These are phyloP conservation scores for Tubiluchus corallicola DNA, from an alignment of 2,888 invertebrate species.

Conservation along the genomic window DNA sequence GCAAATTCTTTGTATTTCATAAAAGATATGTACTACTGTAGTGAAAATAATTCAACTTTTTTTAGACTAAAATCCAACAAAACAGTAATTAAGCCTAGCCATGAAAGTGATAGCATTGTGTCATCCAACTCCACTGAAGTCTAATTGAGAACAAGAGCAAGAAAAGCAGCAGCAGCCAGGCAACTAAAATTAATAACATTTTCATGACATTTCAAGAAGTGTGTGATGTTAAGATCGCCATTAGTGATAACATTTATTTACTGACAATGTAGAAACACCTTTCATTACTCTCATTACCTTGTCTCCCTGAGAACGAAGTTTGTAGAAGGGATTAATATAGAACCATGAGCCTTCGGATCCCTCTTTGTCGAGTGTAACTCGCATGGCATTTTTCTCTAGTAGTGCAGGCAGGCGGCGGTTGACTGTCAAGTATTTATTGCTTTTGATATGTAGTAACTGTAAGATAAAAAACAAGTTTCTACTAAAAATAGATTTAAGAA, in stretches of 20 bases:
- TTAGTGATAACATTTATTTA: not conserved
- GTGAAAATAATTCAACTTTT: too few species aligned
- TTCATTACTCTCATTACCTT: constrained; percentile 41
- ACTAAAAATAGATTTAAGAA: too few species aligned
- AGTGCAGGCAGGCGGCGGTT: constrained; percentile 91
- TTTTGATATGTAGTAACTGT: constrained; percentile 82
- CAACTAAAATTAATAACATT: constrained; percentile 7
- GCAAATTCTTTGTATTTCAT: too few species aligned
- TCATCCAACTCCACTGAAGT: too few species aligned
- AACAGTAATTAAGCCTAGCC: too few species aligned
- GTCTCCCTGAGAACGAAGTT: constrained; percentile 75
- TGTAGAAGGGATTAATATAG: constrained; percentile 93
- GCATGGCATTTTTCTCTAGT: constrained; percentile 95
- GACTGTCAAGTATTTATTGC: constrained; percentile 94
- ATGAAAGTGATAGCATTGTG: too few species aligned
- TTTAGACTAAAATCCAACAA: too few species aligned
- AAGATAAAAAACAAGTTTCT: constrained; percentile 18
- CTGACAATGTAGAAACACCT: not conserved
- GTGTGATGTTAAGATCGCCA: constrained; percentile 7
- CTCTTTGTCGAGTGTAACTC: constrained; percentile 83
- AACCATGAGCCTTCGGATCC: constrained; percentile 99
- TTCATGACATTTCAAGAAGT: constrained; percentile 4
- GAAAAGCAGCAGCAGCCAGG: too few species aligned
- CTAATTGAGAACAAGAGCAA: too few species aligned
- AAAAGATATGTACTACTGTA: too few species aligned